phyloP scores from a whole-genome alignment of 2,113 vertebrate species.

The Corythaeola cristata region DNA sequence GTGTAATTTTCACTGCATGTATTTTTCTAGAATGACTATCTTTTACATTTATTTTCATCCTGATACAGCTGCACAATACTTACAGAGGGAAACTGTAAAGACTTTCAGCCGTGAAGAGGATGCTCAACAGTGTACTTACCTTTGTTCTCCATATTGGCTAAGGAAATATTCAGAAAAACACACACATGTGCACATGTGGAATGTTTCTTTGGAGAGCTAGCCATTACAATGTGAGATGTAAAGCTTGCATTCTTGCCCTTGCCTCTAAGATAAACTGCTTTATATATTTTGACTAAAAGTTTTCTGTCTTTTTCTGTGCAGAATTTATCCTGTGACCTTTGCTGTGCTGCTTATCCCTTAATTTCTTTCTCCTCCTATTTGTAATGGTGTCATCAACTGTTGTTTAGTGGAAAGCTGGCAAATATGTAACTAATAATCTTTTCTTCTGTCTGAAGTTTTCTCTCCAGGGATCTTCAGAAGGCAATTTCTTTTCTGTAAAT shows the following conservation, averaged over 20 bases:
- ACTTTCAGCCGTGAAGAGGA: neutral
- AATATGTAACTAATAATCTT: constrained; percentile 1
- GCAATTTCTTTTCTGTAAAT: neutral
- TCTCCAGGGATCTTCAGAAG: constrained; percentile 6
- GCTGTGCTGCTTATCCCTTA: neutral
- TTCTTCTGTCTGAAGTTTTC: neutral
- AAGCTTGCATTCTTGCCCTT: neutral
- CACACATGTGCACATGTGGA: rapidly evolving
- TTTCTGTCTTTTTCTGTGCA: neutral
- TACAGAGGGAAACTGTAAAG: neutral
- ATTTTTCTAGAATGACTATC: neutral
- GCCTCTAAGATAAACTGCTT: neutral
- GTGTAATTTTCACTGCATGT: neutral
- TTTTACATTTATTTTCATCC: neutral
- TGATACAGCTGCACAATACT: neutral
- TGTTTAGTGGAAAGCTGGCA: constrained; percentile 4
- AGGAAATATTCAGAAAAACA: neutral
- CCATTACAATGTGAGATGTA: neutral
- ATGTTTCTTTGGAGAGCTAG: neutral
- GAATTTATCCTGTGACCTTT: neutral
- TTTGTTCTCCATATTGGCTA: neutral
- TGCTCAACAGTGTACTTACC: neutral
- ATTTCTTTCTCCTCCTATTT: neutral
- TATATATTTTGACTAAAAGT: neutral
- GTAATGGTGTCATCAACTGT: neutral